Percentiles rank a stretch among this genome's conserved stretches.
Conservation (phyloP, 2,797 vertebrate genomes). For the Microchirus variegatus region DNA sequence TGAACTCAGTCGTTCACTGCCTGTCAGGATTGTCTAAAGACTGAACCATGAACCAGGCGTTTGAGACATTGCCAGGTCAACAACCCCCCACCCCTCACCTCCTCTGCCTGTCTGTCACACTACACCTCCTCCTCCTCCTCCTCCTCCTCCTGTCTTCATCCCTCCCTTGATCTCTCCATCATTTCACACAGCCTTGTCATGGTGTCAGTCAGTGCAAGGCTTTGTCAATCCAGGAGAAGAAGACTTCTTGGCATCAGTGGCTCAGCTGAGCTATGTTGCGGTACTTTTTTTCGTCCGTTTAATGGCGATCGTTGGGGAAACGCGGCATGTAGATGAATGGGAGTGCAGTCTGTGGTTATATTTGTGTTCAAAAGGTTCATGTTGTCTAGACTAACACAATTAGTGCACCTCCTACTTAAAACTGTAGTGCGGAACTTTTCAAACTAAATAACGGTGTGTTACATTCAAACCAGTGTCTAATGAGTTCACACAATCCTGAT, state of each 20-base stretch:
- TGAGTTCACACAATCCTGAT: too few relatives aligned
- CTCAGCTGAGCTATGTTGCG: slow-evolving; percentile 38
- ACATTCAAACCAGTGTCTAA: too few relatives aligned
- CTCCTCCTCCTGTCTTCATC: slow-evolving; percentile 33
- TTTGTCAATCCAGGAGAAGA: slow-evolving; percentile 57
- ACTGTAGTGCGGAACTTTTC: too few relatives aligned
- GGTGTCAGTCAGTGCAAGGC: slow-evolving; percentile 63
- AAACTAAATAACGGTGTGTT: too few relatives aligned
- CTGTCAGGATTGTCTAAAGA: slow-evolving; percentile 42
- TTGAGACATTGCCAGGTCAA: slow-evolving; percentile 48
- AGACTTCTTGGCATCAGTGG: slow-evolving; percentile 47
- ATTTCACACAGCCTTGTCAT: slow-evolving; percentile 53
- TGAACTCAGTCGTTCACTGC: slow-evolving; percentile 49
- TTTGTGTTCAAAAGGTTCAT: slow-evolving; percentile 6
- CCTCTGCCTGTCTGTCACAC: slow-evolving; percentile 36
- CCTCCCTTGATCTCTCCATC: slow-evolving; percentile 50
- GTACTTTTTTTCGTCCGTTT: slow-evolving; percentile 28
- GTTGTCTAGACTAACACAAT: too few relatives aligned
- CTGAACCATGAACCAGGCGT: slow-evolving; percentile 22
- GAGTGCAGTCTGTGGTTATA: not conserved
- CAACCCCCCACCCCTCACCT: slow-evolving; percentile 17
- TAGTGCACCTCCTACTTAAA: too few relatives aligned
- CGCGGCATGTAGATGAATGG: slow-evolving; percentile 18
- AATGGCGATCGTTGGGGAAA: slow-evolving; percentile 22
- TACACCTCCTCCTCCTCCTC: slow-evolving; percentile 29